phyloP scores from a whole-genome alignment of 2,888 invertebrate genomes.

The Anarsia innoxiella region DNA sequence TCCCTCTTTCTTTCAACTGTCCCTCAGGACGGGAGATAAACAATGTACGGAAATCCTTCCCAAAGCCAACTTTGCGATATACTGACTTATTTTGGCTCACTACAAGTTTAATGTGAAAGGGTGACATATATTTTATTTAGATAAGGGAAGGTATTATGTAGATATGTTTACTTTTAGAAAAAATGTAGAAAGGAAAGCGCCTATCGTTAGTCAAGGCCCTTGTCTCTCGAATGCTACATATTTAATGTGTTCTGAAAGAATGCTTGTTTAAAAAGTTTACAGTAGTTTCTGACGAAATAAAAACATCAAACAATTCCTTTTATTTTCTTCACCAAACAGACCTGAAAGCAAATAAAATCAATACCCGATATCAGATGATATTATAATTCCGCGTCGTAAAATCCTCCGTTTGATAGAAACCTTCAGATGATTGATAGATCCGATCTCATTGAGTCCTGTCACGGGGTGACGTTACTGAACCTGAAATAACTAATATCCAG shows the following conservation, averaged over 20 bases:
- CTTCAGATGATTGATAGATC: slow-evolving; percentile 21
- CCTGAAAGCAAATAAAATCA: too few species aligned
- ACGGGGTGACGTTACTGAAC: slow-evolving; percentile 11
- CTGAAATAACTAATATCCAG: neutral
- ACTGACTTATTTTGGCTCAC: slow-evolving; percentile 35
- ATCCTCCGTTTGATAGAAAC: slow-evolving; percentile 21
- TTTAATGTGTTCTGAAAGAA: too few species aligned
- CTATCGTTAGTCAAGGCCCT: slow-evolving; percentile 10
- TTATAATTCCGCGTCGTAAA: slow-evolving; percentile 13
- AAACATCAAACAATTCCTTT: too few species aligned
- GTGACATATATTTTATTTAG: slow-evolving; percentile 32
- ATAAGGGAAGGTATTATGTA: slow-evolving; percentile 14
- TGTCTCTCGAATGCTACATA: too few species aligned
- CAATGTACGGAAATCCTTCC: slow-evolving; percentile 40
- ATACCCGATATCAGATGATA: neutral
- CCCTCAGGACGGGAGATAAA: slow-evolving; percentile 51
- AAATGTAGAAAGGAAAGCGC: slow-evolving; percentile 5
- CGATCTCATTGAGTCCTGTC: slow-evolving; percentile 17
- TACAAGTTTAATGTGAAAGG: slow-evolving; percentile 36
- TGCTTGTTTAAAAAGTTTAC: too few species aligned
- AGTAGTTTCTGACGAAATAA: too few species aligned
- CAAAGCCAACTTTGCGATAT: slow-evolving; percentile 33
- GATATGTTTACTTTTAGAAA: slow-evolving; percentile 4
- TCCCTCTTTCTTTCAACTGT: slow-evolving; percentile 38
- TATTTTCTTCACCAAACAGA: too few species aligned